Evolutionary conservation across 2,113 vertebrate species (phyloP).

Genomic region (Neolamprologus kungweensis): DNA sequence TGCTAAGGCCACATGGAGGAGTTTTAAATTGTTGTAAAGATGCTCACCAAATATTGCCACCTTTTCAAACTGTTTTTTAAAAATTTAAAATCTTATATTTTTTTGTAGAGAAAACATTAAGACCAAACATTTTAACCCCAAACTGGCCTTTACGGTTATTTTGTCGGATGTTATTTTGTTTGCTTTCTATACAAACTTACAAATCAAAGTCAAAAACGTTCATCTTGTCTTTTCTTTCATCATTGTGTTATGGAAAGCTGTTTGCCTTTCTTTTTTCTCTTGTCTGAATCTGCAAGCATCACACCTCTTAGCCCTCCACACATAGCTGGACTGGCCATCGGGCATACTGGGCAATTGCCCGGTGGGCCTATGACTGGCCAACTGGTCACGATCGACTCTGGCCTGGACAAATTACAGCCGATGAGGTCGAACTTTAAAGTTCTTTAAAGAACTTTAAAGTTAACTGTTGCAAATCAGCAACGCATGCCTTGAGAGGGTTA

Average conservation of each 20-base stretch:
- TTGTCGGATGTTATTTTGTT: background rate
- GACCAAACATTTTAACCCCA: background rate
- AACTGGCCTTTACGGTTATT: background rate
- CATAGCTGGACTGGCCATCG: background rate
- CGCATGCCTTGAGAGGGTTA: background rate
- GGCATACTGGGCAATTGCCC: background rate
- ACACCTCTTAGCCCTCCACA: background rate
- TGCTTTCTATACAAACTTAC: background rate
- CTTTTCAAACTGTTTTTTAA: background rate
- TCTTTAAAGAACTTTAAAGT: too few relatives aligned
- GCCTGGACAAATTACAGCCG: background rate
- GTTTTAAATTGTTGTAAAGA: background rate
- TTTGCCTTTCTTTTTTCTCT: background rate
- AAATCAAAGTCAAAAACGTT: background rate
- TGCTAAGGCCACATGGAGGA: constrained; percentile 43
- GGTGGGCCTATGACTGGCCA: background rate
- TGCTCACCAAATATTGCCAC: background rate
- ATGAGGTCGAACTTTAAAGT: background rate
- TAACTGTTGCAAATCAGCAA: too few relatives aligned
- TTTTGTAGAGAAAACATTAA: background rate
- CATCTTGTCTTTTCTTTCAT: background rate
- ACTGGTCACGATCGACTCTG: background rate
- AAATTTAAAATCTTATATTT: background rate
- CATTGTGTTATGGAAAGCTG: background rate
- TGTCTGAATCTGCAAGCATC: background rate